phyloP scores from a whole-genome alignment of 2,888 invertebrate species.

The Pseudococcus jackbeardsleyi region DNA sequence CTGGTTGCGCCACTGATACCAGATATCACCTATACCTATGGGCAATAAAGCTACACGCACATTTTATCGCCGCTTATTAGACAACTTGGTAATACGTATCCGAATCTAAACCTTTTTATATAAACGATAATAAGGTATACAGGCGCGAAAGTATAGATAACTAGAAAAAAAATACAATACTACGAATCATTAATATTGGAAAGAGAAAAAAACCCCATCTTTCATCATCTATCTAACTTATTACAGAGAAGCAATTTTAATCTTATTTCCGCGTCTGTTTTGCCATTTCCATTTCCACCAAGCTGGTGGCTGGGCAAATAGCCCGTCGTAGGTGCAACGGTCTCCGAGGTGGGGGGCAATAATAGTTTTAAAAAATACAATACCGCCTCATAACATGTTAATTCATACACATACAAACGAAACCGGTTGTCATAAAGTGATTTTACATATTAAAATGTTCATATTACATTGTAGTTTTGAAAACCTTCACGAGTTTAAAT shows the following conservation, averaged over 20 bases:
- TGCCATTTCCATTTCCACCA: background rate
- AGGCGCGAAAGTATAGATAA: background rate
- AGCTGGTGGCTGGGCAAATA: background rate
- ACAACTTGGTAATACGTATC: background rate
- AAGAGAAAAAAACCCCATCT: background rate
- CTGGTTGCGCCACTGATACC: too few relatives aligned
- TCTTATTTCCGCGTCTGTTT: constrained; percentile 11
- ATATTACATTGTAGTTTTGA: constrained; percentile 56
- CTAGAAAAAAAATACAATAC: background rate
- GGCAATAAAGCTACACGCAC: background rate
- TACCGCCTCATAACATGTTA: constrained; percentile 45
- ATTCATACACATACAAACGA: constrained; percentile 45
- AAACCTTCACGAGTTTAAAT: constrained; percentile 46
- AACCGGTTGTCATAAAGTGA: constrained; percentile 55
- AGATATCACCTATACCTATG: background rate
- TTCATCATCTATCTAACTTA: constrained; percentile 9
- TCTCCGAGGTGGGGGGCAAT: background rate
- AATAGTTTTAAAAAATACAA: constrained; percentile 44
- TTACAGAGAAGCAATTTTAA: constrained; percentile 14
- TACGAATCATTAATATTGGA: background rate
- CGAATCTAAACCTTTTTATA: background rate
- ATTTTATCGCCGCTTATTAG: background rate
- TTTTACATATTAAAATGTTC: constrained; percentile 57
- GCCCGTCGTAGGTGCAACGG: background rate
- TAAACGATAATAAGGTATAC: background rate